Conservation (phyloP, 2,888 invertebrate species). For the Drosophila diplacantha region DNA sequence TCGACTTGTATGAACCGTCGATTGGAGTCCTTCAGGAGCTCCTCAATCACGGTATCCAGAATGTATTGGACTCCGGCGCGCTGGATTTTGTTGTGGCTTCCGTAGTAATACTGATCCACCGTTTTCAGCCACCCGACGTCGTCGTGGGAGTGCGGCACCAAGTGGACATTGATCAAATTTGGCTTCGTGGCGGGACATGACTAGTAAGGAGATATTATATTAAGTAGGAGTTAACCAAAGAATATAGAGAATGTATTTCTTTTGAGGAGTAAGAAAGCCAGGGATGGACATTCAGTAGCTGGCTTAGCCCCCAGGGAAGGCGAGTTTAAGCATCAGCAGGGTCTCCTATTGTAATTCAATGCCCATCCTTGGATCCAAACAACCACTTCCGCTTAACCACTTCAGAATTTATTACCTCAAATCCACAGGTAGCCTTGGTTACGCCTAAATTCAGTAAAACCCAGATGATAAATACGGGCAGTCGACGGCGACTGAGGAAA, state of each 20-base stretch:
- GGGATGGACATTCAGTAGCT: too few relatives aligned
- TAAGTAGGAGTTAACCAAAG: too few relatives aligned
- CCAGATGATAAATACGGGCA: slow-evolving; percentile 26
- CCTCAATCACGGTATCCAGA: slow-evolving; percentile 89
- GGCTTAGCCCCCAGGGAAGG: too few relatives aligned
- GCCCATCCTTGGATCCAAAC: not conserved
- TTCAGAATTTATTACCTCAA: slow-evolving; percentile 42
- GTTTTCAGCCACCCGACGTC: slow-evolving; percentile 98
- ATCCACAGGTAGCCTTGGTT: slow-evolving; percentile 50
- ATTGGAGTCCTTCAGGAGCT: slow-evolving; percentile 84
- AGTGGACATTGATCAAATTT: slow-evolving; percentile 87
- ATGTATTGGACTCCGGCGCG: slow-evolving; percentile 94
- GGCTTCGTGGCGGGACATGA: slow-evolving; percentile 82
- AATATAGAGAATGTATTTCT: too few relatives aligned
- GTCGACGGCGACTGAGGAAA: slow-evolving; percentile 4
- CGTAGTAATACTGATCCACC: slow-evolving; percentile 94
- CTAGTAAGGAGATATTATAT: slow-evolving; percentile 76
- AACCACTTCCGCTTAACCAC: not conserved
- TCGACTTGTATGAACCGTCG: slow-evolving; percentile 94
- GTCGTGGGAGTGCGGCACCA: slow-evolving; percentile 93
- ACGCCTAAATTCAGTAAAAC: slow-evolving; percentile 11
- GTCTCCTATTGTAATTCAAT: too few relatives aligned
- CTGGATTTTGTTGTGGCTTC: slow-evolving; percentile 84
- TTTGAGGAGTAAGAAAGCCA: too few relatives aligned
- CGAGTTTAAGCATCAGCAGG: too few relatives aligned